Conservation (phyloP, 2,797 vertebrate genomes). For the Oreochromis mossambicus region DNA sequence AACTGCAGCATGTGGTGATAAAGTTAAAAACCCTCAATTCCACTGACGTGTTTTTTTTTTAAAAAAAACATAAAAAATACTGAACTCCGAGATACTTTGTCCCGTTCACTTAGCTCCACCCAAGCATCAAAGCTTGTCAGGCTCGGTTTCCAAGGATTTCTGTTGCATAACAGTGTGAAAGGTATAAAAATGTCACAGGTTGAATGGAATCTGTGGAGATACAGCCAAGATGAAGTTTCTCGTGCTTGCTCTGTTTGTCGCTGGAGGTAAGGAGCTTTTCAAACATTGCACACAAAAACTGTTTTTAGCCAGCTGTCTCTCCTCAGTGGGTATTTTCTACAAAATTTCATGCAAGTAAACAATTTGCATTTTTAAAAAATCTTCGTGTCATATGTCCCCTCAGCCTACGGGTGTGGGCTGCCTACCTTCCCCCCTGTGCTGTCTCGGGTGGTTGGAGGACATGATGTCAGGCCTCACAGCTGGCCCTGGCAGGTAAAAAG, state of each 20-base stretch:
- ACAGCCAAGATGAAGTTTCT: constrained; percentile 73
- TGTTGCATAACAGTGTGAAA: constrained; percentile 25
- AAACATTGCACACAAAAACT: not conserved
- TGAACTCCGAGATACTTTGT: not conserved
- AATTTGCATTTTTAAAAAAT: not conserved
- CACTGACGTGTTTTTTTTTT: not conserved
- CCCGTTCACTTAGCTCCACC: constrained; percentile 34
- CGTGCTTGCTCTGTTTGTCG: constrained; percentile 71
- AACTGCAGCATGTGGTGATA: not conserved
- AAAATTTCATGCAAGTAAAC: not conserved
- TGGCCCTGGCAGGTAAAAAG: constrained; percentile 79
- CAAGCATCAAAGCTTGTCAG: not conserved
- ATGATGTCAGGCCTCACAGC: constrained; percentile 72
- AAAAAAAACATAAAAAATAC: not conserved
- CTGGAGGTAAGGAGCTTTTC: constrained; percentile 60
- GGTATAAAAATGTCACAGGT: constrained; percentile 38
- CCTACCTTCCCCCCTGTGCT: constrained; percentile 64
- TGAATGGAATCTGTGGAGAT: not conserved
- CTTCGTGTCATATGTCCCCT: not conserved
- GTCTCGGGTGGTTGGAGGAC: constrained; percentile 73
- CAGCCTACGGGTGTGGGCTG: constrained; percentile 77
- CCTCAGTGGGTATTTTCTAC: not conserved
- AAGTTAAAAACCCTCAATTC: not conserved
- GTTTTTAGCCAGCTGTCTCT: not conserved
- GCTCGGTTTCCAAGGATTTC: constrained; percentile 12